phyloP scores from a whole-genome alignment of 2,888 invertebrate genomes.

The Melikaiella ostensackeni region DNA sequence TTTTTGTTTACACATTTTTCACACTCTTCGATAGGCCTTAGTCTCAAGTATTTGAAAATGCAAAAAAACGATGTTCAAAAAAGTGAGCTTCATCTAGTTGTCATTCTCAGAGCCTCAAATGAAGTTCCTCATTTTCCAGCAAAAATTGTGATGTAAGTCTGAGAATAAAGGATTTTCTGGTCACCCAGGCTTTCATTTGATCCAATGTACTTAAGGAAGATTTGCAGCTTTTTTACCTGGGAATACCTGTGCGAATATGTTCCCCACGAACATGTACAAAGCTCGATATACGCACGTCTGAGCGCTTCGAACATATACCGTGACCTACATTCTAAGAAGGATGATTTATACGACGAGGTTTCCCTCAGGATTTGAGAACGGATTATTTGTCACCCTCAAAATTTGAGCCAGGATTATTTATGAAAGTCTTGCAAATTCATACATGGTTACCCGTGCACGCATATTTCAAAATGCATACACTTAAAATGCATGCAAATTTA shows the following conservation, averaged over 20 bases:
- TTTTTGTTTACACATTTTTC: no score
- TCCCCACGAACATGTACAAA: slow-evolving; percentile 5
- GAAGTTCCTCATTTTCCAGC: no score
- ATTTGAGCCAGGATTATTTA: slow-evolving; percentile 27
- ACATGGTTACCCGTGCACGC: not conserved
- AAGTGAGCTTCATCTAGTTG: no score
- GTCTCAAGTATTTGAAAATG: no score
- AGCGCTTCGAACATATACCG: slow-evolving; percentile 22
- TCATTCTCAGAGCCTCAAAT: no score
- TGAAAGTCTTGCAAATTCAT: slow-evolving; percentile 17
- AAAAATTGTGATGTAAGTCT: no score
- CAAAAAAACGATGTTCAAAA: no score
- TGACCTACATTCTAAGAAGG: slow-evolving; percentile 34
- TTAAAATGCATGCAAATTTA: not conserved
- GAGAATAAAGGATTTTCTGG: not conserved
- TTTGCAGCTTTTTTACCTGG: slow-evolving; percentile 12
- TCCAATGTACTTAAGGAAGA: slow-evolving; percentile 15
- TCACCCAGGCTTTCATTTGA: not conserved
- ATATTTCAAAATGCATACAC: not conserved
- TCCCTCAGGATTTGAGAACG: slow-evolving; percentile 19
- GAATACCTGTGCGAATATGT: slow-evolving; percentile 30
- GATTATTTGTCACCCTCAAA: slow-evolving; percentile 40
- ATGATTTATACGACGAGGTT: slow-evolving; percentile 33
- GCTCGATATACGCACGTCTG: slow-evolving; percentile 19
- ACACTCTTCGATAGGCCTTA: no score